These are phyloP conservation scores for Cryptoblepharus egeriae DNA, from an alignment of 2,797 vertebrate genomes.

Conservation along the genomic window DNA sequence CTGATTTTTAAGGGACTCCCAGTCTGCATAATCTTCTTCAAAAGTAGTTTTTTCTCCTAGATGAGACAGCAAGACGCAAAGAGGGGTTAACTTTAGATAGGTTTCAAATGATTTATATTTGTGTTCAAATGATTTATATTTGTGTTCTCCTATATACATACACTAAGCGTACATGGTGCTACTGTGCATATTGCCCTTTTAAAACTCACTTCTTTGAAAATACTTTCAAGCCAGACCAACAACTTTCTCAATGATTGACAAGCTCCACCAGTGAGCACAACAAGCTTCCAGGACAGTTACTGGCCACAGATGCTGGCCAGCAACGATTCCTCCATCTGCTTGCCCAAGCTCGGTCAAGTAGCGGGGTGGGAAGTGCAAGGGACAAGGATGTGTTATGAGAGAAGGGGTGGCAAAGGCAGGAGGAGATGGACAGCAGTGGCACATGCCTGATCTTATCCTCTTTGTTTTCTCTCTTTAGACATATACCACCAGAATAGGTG, in stretches of 20 bases:
- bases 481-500: no score
- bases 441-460: no score
- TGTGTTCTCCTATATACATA: background rate
- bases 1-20: background rate
- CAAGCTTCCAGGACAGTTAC: no score
- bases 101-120: background rate
- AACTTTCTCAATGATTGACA: background rate
- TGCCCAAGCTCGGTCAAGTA: no score
- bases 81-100: background rate
- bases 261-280: no score
- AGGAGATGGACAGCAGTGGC: no score
- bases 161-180: background rate
- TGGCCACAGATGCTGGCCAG: no score
- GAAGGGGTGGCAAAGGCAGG: no score
- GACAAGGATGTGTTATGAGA: no score
- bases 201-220: conserved; percentile 16
- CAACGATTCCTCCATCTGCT: no score
- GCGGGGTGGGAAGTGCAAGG: no score
- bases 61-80: conserved; percentile 31
- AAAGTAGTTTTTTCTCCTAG: conserved; percentile 46
- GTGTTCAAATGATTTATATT: background rate
- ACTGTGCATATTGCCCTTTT: background rate
- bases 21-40: conserved; percentile 30
- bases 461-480: no score
- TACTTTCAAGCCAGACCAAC: background rate